Evolutionary conservation across 92 coral and sea anemone species (phyloP).

Genomic region (Siderastrea radians): DNA sequence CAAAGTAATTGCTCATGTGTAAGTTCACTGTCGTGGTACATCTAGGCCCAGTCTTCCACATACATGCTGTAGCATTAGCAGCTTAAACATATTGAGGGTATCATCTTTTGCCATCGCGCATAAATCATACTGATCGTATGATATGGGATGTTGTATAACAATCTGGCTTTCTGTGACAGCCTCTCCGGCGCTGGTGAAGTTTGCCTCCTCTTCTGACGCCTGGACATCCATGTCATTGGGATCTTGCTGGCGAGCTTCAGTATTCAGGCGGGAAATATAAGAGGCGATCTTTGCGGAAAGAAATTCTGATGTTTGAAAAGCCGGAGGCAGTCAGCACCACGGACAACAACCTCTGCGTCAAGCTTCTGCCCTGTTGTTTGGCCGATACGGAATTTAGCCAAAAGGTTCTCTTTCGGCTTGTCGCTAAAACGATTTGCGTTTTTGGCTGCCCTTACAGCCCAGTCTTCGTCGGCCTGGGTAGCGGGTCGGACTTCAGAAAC

Average conservation of each 20-base stretch:
- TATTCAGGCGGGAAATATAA: background rate
- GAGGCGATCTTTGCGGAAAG: background rate
- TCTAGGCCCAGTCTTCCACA: conserved; percentile 57
- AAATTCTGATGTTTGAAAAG: conserved; percentile 50
- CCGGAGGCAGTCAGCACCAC: conserved; percentile 41
- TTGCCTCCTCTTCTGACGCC: conserved; percentile 64
- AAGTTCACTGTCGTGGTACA: conserved; percentile 9
- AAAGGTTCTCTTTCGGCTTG: conserved; percentile 38
- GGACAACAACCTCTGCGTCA: conserved; percentile 48
- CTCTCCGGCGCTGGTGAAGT: conserved; percentile 42
- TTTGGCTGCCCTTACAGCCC: conserved; percentile 47
- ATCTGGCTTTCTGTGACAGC: conserved; percentile 17
- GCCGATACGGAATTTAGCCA: conserved; percentile 56
- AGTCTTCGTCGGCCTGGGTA: conserved; percentile 29
- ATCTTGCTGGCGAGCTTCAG: conserved; percentile 7
- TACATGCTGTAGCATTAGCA: conserved; percentile 60
- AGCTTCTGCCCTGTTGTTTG: conserved; percentile 62
- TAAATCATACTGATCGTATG: conserved; percentile 68
- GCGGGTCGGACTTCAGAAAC: conserved; percentile 4
- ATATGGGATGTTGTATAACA: conserved; percentile 45
- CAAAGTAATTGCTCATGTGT: no score
- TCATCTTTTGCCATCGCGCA: conserved; percentile 58
- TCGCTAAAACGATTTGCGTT: conserved; percentile 56
- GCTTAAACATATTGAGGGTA: conserved; percentile 41
- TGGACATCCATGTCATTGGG: conserved; percentile 2